phyloP scores from a whole-genome alignment of 2,888 invertebrate species.

The Ectemnius continuus region DNA sequence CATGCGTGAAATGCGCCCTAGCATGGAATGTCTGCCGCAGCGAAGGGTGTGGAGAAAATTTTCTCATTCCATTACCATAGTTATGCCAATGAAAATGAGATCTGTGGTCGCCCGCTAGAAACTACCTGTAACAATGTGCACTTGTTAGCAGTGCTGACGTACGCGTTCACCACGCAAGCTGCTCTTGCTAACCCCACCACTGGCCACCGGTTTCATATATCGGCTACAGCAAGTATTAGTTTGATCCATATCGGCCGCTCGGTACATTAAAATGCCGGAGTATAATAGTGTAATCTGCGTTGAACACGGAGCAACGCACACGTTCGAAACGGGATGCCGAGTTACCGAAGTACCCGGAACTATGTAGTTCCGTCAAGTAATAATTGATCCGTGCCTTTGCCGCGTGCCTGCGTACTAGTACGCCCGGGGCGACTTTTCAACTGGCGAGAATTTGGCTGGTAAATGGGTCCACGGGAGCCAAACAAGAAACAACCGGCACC shows the following conservation, averaged over 20 bases:
- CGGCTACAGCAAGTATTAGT: slow-evolving; percentile 13
- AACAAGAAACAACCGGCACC: too few relatives aligned
- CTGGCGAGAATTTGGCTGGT: too few relatives aligned
- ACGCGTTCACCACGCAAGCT: slow-evolving; percentile 7
- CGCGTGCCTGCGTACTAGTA: background rate
- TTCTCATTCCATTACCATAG: slow-evolving; percentile 1
- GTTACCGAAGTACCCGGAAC: slow-evolving; percentile 51
- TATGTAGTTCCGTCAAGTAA: slow-evolving; percentile 56
- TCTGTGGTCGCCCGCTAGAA: background rate
- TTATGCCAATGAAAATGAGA: background rate
- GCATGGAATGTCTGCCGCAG: background rate
- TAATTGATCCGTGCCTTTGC: slow-evolving; percentile 58
- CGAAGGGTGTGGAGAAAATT: background rate
- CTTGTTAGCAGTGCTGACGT: slow-evolving; percentile 15
- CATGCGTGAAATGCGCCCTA: background rate
- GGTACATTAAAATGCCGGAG: slow-evolving; percentile 29
- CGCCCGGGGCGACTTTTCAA: too few relatives aligned
- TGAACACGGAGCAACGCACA: slow-evolving; percentile 26
- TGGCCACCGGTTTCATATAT: slow-evolving; percentile 1
- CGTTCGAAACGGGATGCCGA: slow-evolving; percentile 35
- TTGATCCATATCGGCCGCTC: slow-evolving; percentile 34
- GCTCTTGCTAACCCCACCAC: background rate
- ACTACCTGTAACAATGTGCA: background rate
- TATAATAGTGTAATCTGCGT: slow-evolving; percentile 35
- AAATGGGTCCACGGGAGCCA: too few relatives aligned